Conservation (phyloP, 2,113 vertebrate species). For the Glaucidium brasilianum region DNA sequence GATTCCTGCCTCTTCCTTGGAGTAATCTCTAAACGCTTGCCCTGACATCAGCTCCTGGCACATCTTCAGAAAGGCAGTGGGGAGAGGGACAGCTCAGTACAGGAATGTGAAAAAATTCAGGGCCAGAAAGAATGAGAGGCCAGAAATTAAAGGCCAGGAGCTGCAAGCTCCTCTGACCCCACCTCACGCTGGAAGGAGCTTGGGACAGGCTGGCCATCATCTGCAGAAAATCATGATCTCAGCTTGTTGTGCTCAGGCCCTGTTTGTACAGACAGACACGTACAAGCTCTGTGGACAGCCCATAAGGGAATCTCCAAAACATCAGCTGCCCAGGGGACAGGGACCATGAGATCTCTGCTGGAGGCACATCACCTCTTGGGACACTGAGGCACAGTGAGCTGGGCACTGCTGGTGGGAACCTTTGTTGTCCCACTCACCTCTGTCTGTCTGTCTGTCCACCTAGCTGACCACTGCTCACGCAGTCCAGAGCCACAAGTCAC, state of each 20-base stretch:
- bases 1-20: not conserved
- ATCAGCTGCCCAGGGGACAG: not conserved
- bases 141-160: constrained; percentile 21
- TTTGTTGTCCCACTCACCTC: not conserved
- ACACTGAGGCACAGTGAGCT: not conserved
- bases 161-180: not conserved
- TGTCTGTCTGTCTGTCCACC: not conserved
- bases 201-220: not conserved
- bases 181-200: not conserved
- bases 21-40: not conserved
- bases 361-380: not conserved
- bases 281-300: not conserved
- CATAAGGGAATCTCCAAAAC: not conserved
- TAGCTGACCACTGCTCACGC: not conserved
- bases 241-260: not conserved
- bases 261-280: not conserved
- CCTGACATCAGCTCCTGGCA: constrained; percentile 19
- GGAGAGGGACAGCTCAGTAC: not conserved
- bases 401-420: not conserved
- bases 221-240: not conserved
- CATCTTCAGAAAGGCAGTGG: not conserved
- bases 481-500: not conserved
- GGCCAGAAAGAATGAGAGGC: not conserved
- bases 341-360: not conserved
- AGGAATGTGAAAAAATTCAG: not conserved